Base-by-base conservation (phyloP, 2,113 vertebrate species). In the Tachysurus vachellii region DNA sequence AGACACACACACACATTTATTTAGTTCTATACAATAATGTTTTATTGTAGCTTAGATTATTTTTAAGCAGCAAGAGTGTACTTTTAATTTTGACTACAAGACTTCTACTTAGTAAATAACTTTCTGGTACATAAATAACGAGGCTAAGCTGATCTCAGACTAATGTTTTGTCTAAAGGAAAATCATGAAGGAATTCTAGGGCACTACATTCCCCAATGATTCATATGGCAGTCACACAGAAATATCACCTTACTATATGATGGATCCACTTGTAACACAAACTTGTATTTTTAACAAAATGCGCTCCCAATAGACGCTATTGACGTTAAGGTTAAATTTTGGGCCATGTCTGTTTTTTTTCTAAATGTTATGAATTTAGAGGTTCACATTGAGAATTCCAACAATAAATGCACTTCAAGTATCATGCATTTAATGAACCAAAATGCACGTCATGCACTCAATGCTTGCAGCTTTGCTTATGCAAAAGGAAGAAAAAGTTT, bases 1-100 rank as follows among this genome's bases (percentile, higher is more conserved):
- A 92, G 36, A 77, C n/a, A 42, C 26, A 79, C 90, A 50, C 91
- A 44, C 31, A 36, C 12, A 36, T 14, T 36, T 0, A 36, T 42
- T 19, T 12, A 23, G 47, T 50, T 50, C 23, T 26, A 75, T 12
- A 75, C 11, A 50, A 21, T 50, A 14, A 47, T 13, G 0, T 12
- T 2, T 75, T 50, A 10, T 47, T 31, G 26, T 4, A 36, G 31
- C 62, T 28, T 11, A 28, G 12, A n/a, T 17, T 36, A 19, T 5
- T 36, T 70, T 36, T 26, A 64, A 7, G 28, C 64, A 70, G 13
- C 2, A 70, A 70, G 1, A 36, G 36, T 28, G 16, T 36, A 36
- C 13, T 19, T 17, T 19, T 19, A 36, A 19, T 9, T 70, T 36
- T 19, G 5, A 14, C 66, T 70, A 36, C 31, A 71, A 71, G 68